A percentile compares a stretch with the other conserved stretches of the same genome.
Evolutionary conservation across 2,113 vertebrate genomes (phyloP).

Genomic region (Seriola rivoliana): DNA sequence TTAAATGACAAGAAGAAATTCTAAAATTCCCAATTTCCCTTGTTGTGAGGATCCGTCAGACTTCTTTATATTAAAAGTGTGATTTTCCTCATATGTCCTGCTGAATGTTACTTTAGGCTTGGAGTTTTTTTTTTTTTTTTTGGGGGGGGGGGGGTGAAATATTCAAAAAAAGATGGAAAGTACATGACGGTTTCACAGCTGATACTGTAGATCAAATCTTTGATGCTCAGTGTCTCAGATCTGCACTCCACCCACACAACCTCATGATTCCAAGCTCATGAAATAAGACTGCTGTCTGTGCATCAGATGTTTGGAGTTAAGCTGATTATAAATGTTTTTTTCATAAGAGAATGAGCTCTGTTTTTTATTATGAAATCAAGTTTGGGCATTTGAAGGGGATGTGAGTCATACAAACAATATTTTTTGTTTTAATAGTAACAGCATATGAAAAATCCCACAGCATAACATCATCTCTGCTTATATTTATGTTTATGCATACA

Average conservation of each 20-base stretch:
- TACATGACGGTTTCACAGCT: conserved; percentile 16
- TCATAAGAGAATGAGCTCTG: conserved; percentile 20
- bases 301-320: conserved; percentile 40
- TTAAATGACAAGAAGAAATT: not conserved
- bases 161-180: conserved; percentile 14
- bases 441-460: conserved; percentile 13
- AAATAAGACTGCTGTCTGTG: conserved; percentile 38
- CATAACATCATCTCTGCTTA: not conserved
- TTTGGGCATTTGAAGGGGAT: conserved; percentile 33
- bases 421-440: conserved; percentile 34
- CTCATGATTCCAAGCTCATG: conserved; percentile 26
- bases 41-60: not conserved
- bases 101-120: conserved; percentile 12
- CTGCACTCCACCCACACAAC: conserved; percentile 45
- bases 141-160: not conserved
- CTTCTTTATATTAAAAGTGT: conserved; percentile 19
- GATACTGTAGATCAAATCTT: conserved; percentile 23
- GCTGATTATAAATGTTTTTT: conserved; percentile 40
- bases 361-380: conserved; percentile 34
- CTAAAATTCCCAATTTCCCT: not conserved
- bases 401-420: conserved; percentile 11
- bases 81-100: not conserved
- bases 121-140: conserved; percentile 2
- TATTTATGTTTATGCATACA: conserved; percentile 17
- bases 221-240: conserved; percentile 23